A percentile compares a stretch with the other conserved stretches of the same genome.
These are phyloP conservation scores for Myoxocephalus aenaeus DNA, from an alignment of 2,797 vertebrate species.

Conservation along the genomic window DNA sequence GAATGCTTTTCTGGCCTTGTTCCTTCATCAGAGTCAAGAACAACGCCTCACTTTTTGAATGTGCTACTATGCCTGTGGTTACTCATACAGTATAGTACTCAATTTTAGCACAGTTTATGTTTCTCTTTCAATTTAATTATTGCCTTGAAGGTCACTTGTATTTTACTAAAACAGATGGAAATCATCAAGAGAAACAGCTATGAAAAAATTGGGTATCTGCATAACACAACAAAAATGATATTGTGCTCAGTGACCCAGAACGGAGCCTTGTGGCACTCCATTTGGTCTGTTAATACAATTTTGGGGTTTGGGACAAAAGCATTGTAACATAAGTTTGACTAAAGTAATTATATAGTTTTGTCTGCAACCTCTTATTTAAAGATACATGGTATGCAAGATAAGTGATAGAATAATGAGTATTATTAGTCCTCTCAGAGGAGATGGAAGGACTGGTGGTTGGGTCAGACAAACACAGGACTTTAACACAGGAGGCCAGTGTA, in stretches of 20 bases:
- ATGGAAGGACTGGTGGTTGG: no score
- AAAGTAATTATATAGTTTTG: no score
- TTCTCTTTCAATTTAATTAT: background rate
- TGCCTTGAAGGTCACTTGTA: background rate
- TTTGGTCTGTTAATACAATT: background rate
- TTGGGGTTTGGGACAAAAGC: no score
- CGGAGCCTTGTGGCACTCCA: constrained; percentile 10
- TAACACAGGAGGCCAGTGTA: no score
- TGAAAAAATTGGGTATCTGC: background rate
- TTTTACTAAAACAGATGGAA: background rate
- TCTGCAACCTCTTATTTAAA: no score
- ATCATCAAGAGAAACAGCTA: background rate
- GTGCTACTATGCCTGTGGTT: no score
- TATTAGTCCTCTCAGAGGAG: no score
- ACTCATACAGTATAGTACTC: background rate
- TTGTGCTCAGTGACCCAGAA: background rate
- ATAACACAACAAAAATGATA: background rate
- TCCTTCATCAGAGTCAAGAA: background rate
- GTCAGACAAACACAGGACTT: no score
- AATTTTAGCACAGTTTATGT: background rate
- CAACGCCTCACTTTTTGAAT: background rate
- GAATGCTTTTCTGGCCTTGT: background rate
- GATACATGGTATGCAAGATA: no score
- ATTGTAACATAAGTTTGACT: no score
- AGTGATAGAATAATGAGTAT: no score